phyloP scores from a whole-genome alignment of 2,113 vertebrate genomes.

The Octodon degus region DNA sequence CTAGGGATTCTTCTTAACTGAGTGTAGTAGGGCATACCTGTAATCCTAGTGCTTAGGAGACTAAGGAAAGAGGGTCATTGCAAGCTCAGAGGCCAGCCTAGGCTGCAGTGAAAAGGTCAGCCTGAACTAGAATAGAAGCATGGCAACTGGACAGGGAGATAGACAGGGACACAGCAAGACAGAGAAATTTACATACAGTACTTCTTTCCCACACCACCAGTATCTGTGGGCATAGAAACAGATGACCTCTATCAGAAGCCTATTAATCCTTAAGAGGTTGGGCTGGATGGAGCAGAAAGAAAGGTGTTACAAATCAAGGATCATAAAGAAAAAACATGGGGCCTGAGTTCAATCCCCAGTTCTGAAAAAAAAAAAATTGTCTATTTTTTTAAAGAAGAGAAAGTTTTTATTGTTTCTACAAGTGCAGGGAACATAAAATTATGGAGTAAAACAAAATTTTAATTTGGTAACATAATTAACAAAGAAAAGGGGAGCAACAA shows the following conservation, averaged over 20 bases:
- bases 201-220: background rate
- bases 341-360: too few relatives aligned
- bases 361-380: background rate
- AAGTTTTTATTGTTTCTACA: background rate
- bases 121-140: background rate
- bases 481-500: conserved; percentile 33
- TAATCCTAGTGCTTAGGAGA: background rate
- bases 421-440: conserved; percentile 1
- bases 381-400: conserved; percentile 43
- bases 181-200: background rate
- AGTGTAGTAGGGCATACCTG: background rate
- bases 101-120: background rate
- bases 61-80: background rate
- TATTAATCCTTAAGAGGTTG: background rate
- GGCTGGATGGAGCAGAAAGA: background rate
- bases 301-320: background rate
- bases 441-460: conserved; percentile 39
- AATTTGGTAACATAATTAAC: conserved; percentile 16
- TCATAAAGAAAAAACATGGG: background rate
- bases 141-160: background rate
- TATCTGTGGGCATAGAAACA: background rate
- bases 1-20: background rate
- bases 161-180: background rate
- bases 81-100: background rate
- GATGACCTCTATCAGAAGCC: conserved; percentile 3